Evolutionary conservation across 2,888 invertebrate genomes (phyloP).

Genomic region (Apoda limacodes): DNA sequence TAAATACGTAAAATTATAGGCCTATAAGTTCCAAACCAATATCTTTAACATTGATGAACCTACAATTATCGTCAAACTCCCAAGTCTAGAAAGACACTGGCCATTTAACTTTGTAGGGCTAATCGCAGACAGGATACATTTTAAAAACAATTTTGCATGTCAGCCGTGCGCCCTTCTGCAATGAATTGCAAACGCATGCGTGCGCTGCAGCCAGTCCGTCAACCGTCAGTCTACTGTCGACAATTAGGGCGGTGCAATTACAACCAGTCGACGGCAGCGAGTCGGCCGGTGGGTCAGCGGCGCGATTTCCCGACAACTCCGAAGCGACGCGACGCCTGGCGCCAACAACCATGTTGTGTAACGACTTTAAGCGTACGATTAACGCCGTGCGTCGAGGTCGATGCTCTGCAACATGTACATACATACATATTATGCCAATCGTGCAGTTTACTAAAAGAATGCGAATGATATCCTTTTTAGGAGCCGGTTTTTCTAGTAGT

Average conservation of each 20-base stretch:
- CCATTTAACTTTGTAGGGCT: conserved; percentile 38
- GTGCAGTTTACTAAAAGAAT: too few species aligned
- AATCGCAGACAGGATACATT: conserved; percentile 42
- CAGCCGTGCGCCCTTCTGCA: conserved; percentile 35
- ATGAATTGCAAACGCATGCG: conserved; percentile 55
- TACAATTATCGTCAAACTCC: conserved; percentile 28
- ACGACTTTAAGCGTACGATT: conserved; percentile 48
- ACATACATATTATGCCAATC: too few species aligned
- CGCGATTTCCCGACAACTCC: conserved; percentile 54
- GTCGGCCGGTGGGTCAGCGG: conserved; percentile 56
- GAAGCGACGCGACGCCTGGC: conserved; percentile 39
- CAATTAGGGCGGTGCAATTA: conserved; percentile 61
- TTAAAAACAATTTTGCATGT: conserved; percentile 56
- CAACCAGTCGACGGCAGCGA: conserved; percentile 40
- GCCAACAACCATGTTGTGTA: conserved; percentile 56
- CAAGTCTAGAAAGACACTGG: conserved; percentile 24
- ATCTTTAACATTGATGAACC: conserved; percentile 1
- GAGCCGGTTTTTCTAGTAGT: too few species aligned
- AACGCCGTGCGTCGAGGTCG: conserved; percentile 49
- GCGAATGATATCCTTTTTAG: too few species aligned
- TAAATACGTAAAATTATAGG: too few species aligned
- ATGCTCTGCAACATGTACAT: conserved; percentile 44
- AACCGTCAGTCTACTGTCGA: conserved; percentile 38
- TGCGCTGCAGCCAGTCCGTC: conserved; percentile 1
- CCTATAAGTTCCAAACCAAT: too few species aligned